phyloP scores from a whole-genome alignment of 92 coral and sea anemone species.

The Isaurus tuberculatus region DNA sequence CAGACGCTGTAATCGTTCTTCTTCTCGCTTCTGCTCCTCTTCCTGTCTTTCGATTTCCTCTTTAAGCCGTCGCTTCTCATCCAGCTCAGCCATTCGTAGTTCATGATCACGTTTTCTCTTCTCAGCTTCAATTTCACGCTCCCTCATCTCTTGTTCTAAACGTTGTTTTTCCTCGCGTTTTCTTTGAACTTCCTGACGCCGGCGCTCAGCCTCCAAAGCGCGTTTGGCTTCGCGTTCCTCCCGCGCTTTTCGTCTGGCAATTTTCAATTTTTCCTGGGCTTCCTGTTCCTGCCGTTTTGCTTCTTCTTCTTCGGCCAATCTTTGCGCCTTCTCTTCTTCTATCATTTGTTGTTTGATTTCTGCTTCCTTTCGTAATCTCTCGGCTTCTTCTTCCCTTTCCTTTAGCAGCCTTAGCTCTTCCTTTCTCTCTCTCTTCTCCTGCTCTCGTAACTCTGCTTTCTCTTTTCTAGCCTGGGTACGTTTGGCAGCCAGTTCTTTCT shows the following conservation, averaged over 20 bases:
- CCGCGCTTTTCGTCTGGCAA: slow-evolving; percentile 88
- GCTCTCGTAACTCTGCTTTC: slow-evolving; percentile 72
- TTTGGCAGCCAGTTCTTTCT: slow-evolving; percentile 76
- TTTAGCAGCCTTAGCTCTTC: slow-evolving; percentile 71
- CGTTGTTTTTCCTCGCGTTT: slow-evolving; percentile 95
- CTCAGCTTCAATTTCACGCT: slow-evolving; percentile 87
- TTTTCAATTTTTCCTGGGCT: slow-evolving; percentile 66
- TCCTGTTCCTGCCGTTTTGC: slow-evolving; percentile 83
- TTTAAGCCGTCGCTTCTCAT: slow-evolving; percentile 79
- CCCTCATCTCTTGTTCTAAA: slow-evolving; percentile 86
- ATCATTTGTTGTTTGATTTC: slow-evolving; percentile 81
- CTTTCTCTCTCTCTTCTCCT: slow-evolving; percentile 68
- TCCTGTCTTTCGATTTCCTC: slow-evolving; percentile 84
- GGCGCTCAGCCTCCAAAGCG: slow-evolving; percentile 92
- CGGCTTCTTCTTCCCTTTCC: slow-evolving; percentile 87
- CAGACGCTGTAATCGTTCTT: slow-evolving; percentile 77
- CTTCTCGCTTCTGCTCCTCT: slow-evolving; percentile 84
- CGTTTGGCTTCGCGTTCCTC: slow-evolving; percentile 93
- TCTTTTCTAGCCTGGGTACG: slow-evolving; percentile 79
- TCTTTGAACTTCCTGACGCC: slow-evolving; percentile 89
- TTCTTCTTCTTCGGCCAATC: slow-evolving; percentile 86
- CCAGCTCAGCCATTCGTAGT: slow-evolving; percentile 78
- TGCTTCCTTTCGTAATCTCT: slow-evolving; percentile 73
- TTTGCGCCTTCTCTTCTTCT: slow-evolving; percentile 76
- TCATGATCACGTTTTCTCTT: slow-evolving; percentile 85